Evolutionary conservation across 2,797 vertebrate species (phyloP).

Genomic region (Emys orbicularis): DNA sequence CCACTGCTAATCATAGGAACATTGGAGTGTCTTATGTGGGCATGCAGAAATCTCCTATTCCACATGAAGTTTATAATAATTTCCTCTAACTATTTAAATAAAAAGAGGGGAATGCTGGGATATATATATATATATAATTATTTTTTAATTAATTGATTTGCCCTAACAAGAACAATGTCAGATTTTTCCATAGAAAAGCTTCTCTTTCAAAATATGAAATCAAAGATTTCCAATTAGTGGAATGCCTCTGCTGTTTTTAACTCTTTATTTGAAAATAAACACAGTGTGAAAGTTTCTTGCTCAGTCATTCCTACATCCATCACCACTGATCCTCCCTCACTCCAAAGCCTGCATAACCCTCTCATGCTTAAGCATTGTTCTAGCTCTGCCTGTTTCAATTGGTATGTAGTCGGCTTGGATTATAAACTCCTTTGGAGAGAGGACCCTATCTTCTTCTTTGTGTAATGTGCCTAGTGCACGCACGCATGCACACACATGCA

Average conservation of each 20-base stretch:
- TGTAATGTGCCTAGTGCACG: neutral
- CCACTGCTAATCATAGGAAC: neutral
- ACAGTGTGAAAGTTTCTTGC: neutral
- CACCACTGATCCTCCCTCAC: neutral
- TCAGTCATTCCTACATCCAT: neutral
- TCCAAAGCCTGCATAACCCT: neutral
- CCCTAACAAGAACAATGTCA: neutral
- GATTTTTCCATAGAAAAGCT: neutral
- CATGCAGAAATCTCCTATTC: constrained; percentile 12
- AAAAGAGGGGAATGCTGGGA: neutral
- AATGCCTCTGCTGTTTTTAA: constrained; percentile 16
- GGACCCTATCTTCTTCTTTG: neutral
- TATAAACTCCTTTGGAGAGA: neutral
- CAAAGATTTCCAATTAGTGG: constrained; percentile 5
- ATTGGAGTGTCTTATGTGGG: neutral
- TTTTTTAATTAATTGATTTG: neutral
- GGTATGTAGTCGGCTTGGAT: neutral
- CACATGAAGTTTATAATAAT: neutral
- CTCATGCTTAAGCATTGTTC: neutral
- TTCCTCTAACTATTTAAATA: neutral
- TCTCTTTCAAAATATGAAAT: constrained; percentile 8
- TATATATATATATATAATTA: no score
- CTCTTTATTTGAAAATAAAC: constrained; percentile 34
- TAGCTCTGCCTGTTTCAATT: neutral
- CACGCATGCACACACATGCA: neutral